A percentile compares a stretch with the other conserved stretches of the same genome.
These are phyloP conservation scores for Cydia fagiglandana DNA, from an alignment of 1,140 invertebrate genomes.

Conservation along the genomic window DNA sequence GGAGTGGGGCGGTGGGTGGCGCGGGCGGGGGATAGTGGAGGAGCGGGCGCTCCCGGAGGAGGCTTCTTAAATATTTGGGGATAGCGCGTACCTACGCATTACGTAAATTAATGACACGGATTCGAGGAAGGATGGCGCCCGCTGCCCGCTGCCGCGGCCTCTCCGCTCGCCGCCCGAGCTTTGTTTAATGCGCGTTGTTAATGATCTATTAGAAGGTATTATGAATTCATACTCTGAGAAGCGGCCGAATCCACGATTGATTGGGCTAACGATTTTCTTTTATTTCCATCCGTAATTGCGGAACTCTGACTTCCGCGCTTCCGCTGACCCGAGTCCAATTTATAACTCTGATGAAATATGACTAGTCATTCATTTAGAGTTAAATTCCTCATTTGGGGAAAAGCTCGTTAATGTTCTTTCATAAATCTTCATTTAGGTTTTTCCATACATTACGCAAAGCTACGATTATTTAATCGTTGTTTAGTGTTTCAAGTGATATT, in stretches of 20 bases:
- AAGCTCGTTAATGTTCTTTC: conserved; percentile 33
- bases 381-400: conserved; percentile 36
- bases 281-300: conserved; percentile 63
- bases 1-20: conserved; percentile 55
- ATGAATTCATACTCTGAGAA: conserved; percentile 60
- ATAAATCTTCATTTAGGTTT: conserved; percentile 25
- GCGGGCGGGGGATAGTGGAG: conserved; percentile 69
- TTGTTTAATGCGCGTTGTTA: conserved; percentile 78
- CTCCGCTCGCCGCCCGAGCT: conserved; percentile 70
- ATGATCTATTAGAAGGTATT: conserved; percentile 77
- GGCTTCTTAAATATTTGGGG: conserved; percentile 79
- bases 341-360: conserved; percentile 54
- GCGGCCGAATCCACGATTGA: conserved; percentile 54
- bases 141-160: conserved; percentile 55
- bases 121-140: conserved; percentile 78
- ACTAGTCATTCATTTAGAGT: conserved; percentile 47
- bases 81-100: conserved; percentile 79
- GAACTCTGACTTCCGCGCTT: conserved; percentile 60
- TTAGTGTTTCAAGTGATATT: background rate
- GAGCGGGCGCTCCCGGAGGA: conserved; percentile 76
- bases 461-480: background rate
- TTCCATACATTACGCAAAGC: background rate
- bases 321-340: conserved; percentile 56
- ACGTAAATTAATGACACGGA: conserved; percentile 80
- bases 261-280: conserved; percentile 71